These are phyloP conservation scores for Brachycybe producta DNA, from an alignment of 2,888 invertebrate genomes.

Conservation along the genomic window DNA sequence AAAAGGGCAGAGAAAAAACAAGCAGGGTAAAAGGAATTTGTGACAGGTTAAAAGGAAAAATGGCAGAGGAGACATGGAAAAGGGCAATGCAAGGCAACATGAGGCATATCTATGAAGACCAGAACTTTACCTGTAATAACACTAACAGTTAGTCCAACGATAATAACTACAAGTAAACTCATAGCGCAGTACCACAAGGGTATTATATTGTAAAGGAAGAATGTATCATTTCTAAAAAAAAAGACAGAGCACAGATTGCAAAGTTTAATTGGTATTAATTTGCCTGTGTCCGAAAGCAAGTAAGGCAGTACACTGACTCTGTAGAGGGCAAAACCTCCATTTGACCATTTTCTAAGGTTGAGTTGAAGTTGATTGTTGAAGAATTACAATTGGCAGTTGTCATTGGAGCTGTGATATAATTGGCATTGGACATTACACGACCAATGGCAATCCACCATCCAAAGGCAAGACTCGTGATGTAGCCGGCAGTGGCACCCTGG, in stretches of 20 bases:
- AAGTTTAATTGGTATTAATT: background rate
- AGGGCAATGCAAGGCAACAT: no score
- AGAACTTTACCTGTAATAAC: constrained; percentile 5
- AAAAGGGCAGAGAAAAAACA: no score
- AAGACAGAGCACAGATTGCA: no score
- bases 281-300: background rate
- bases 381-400: background rate
- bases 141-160: constrained; percentile 1
- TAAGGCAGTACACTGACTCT: background rate
- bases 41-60: no score
- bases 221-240: no score
- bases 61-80: no score
- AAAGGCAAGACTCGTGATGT: constrained; percentile 6
- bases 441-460: constrained; percentile 9
- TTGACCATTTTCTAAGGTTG: background rate
- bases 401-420: constrained; percentile 10
- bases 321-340: no score
- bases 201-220: constrained; percentile 1
- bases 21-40: no score
- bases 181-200: constrained; percentile 12
- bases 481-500: background rate
- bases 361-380: background rate
- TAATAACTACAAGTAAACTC: constrained; percentile 4
- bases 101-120: no score
- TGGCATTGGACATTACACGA: background rate